phyloP scores from a whole-genome alignment of 2,113 vertebrate species.

The Dromiciops gliroides region DNA sequence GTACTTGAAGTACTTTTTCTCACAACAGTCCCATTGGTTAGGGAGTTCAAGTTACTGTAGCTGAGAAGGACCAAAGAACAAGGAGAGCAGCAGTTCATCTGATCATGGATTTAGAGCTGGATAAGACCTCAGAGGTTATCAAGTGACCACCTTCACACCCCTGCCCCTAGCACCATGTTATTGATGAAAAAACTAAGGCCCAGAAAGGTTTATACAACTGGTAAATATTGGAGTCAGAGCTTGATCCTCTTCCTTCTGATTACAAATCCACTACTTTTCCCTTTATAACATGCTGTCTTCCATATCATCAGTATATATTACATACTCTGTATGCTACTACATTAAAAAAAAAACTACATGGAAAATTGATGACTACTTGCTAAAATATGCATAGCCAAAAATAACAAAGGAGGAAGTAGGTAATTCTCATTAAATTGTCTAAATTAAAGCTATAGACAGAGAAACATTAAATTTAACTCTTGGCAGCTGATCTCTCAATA shows the following conservation, averaged over 20 bases:
- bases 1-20: neutral
- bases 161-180: neutral
- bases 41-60: neutral
- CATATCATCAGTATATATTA: neutral
- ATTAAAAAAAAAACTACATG: neutral
- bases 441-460: neutral
- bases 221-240: neutral
- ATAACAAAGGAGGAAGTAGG: neutral
- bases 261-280: neutral
- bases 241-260: neutral
- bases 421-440: neutral
- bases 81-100: neutral
- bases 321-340: neutral
- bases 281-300: neutral
- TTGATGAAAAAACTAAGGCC: neutral
- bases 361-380: neutral
- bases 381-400: neutral
- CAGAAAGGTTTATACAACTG: neutral
- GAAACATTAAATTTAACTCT: neutral
- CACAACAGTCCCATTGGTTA: neutral
- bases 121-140: neutral
- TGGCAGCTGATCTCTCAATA: neutral
- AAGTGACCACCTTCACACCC: neutral
- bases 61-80: neutral
- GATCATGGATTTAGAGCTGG: neutral